Evolutionary conservation across 2,888 invertebrate species (phyloP), one percentile per base, ranked within the genome.

Genomic region (Caenorhabditis sinica): DNA sequence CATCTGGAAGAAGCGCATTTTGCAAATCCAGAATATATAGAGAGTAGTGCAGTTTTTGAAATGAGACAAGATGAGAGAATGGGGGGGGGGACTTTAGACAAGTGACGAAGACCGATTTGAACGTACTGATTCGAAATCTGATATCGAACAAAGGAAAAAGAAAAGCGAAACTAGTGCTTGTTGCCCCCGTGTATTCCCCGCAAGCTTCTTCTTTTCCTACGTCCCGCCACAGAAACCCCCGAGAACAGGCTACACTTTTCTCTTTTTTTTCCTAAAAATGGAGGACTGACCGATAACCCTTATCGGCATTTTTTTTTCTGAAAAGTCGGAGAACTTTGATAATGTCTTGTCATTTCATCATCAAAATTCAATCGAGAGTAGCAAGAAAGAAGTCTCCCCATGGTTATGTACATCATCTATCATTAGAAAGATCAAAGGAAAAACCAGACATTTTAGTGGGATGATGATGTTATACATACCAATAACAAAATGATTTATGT

Each of bases 121-220:
- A 80, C 80, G 49, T 72, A 80, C 80, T 80, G 80, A 80, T 80
- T 80, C 80, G 80, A 80, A 80, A 80, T 80, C 72, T 72, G 80
- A 80, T 80, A 80, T 80, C 80, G 80, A 80, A 80, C 80, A 80
- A 80, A 72, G 72, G 56, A 56, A 69, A 80, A 80, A 80, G 77
- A 63, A 77, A 77, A 77, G 77, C 77, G 77, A 77, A 77, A 77
- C 76, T 76, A 51, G 76, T 63, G 75, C 65, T 56, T 69, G 56
- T 69, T 53, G 66, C 49, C 68, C 56, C 69, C 51, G 33, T 43
- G 69, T 56, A 25, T 63, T 61, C 17, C 25, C 53, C 56, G 69
- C 56, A 69, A 56, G 53, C 51, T 36, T 68, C 51, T 17, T 23
- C 49, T 49, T 49, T 49, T 20, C 49, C 6, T 8, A 20, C 8